Evolutionary conservation across 2,113 vertebrate genomes (phyloP).

Genomic region (Hydropotes inermis): DNA sequence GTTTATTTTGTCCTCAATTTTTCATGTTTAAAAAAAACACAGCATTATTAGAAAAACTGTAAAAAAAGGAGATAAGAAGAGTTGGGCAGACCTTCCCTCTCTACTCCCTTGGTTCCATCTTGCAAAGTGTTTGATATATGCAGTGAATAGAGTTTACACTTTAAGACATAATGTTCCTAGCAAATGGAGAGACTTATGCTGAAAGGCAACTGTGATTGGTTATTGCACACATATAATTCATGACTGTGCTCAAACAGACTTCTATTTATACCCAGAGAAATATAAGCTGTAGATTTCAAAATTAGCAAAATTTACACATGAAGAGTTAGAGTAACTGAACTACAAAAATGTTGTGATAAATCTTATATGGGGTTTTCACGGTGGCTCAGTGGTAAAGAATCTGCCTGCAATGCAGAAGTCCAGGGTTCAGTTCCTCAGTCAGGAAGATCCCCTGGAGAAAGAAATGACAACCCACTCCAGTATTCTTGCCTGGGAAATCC

Average conservation of each 20-base stretch:
- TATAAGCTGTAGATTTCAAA: not conserved
- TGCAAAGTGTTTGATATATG: rapidly evolving
- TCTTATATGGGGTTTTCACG: not conserved
- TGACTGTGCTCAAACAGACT: not conserved
- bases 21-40: not conserved
- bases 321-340: not conserved
- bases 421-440: not conserved
- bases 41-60: not conserved
- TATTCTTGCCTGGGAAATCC: not conserved
- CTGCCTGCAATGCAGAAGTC: not conserved
- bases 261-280: not conserved
- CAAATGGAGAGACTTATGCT: not conserved
- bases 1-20: not conserved
- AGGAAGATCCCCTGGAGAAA: not conserved
- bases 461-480: not conserved
- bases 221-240: rapidly evolving
- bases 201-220: not conserved
- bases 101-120: not conserved
- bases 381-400: not conserved
- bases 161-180: not conserved
- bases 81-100: not conserved
- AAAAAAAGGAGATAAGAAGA: not conserved
- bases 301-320: not conserved
- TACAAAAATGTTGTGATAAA: not conserved
- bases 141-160: not conserved